Evolutionary conservation across 2,888 invertebrate genomes (phyloP).

Genomic region (Mantis religiosa): DNA sequence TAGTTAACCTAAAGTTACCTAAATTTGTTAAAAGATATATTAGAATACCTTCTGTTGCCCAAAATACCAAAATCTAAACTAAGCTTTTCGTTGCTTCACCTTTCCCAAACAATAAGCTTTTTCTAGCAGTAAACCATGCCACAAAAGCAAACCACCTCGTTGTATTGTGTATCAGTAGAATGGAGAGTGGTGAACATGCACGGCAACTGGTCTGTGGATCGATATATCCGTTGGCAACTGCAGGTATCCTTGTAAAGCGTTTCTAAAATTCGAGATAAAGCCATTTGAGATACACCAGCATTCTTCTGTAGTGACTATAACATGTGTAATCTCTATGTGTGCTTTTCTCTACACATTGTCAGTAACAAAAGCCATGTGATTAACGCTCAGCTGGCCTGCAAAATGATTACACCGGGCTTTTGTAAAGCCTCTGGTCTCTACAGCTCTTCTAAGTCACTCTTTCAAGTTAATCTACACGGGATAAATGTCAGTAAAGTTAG

Average conservation of each 20-base stretch:
- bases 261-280: neutral
- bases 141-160: neutral
- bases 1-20: too few species aligned
- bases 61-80: too few species aligned
- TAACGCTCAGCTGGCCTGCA: neutral
- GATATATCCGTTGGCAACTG: neutral
- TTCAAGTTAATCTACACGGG: neutral
- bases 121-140: too few species aligned
- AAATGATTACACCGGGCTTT: neutral
- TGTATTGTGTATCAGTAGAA: neutral
- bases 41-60: too few species aligned
- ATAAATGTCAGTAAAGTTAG: neutral
- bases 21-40: too few species aligned
- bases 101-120: too few species aligned
- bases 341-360: neutral
- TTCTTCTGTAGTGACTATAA: neutral
- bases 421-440: neutral
- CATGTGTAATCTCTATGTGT: neutral
- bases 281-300: neutral
- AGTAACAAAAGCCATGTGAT: neutral
- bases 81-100: too few species aligned
- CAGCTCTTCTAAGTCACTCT: neutral
- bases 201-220: neutral
- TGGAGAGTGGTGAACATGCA: neutral
- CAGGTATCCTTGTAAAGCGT: neutral